Evolutionary conservation across 2,113 vertebrate species (phyloP).

Genomic region (Cavia porcellus): DNA sequence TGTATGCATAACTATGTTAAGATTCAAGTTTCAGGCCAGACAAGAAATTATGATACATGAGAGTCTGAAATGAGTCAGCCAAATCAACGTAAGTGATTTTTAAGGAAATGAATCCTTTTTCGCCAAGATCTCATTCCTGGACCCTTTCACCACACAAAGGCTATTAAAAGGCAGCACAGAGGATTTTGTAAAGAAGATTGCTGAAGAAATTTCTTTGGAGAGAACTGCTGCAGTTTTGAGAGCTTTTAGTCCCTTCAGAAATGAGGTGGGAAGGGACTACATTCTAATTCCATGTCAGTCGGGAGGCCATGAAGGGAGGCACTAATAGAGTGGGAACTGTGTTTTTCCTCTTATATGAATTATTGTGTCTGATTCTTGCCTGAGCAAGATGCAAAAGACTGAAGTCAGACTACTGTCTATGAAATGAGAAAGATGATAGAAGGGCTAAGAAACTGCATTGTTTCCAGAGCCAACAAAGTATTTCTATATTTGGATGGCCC

Average conservation of each 20-base stretch:
- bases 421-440: slow-evolving; percentile 14
- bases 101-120: slow-evolving; percentile 44
- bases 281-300: neutral
- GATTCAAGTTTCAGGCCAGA: slow-evolving; percentile 58
- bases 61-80: slow-evolving; percentile 47
- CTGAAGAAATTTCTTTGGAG: slow-evolving; percentile 48
- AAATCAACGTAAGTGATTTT: slow-evolving; percentile 70
- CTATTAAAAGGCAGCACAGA: slow-evolving; percentile 54
- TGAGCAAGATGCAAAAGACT: neutral
- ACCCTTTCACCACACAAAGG: neutral
- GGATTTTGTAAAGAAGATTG: neutral
- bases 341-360: neutral
- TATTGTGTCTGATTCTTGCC: neutral
- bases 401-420: neutral
- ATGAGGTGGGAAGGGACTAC: neutral
- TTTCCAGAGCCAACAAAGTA: slow-evolving; percentile 32
- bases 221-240: neutral
- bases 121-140: slow-evolving; percentile 10
- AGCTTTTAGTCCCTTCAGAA: neutral
- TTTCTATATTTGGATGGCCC: neutral
- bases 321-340: neutral
- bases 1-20: slow-evolving; percentile 55
- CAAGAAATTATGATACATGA: slow-evolving; percentile 53
- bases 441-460: neutral
- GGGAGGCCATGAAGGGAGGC: neutral